These are phyloP conservation scores for Miichthys miiuy DNA, from an alignment of 2,797 vertebrate genomes.

Conservation along the genomic window DNA sequence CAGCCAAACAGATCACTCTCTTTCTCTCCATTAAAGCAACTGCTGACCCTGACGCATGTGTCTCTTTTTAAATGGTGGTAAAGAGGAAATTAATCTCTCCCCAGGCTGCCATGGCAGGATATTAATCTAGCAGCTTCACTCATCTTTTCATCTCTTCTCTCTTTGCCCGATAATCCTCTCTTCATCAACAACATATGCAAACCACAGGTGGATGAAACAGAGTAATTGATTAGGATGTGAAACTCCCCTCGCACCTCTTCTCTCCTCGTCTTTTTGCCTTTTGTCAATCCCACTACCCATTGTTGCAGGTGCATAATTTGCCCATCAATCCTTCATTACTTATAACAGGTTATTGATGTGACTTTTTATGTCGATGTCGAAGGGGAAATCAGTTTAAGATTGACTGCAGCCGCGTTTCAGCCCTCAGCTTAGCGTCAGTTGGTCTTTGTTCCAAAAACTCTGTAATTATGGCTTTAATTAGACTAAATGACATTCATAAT, in stretches of 20 bases:
- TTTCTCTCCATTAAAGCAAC: conserved; percentile 57
- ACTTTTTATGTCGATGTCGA: conserved; percentile 22
- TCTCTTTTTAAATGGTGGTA: conserved; percentile 72
- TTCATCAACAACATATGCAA: conserved; percentile 77
- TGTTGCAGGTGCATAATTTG: conserved; percentile 35
- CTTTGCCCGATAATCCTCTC: conserved; percentile 74
- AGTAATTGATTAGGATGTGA: conserved; percentile 65
- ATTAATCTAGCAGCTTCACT: conserved; percentile 83
- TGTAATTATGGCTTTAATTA: conserved; percentile 56
- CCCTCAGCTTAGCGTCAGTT: conserved; percentile 27
- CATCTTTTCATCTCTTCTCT: conserved; percentile 73
- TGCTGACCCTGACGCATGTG: conserved; percentile 42
- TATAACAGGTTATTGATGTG: conserved; percentile 33
- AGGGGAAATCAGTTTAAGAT: conserved; percentile 27
- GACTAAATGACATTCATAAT: conserved; percentile 61
- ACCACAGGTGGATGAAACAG: conserved; percentile 66
- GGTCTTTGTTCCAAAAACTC: conserved; percentile 21
- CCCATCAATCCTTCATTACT: conserved; percentile 23
- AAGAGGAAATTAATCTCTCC: conserved; percentile 84
- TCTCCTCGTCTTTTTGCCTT: conserved; percentile 13
- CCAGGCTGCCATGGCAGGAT: conserved; percentile 78
- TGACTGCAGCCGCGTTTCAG: conserved; percentile 21
- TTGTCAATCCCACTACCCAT: conserved; percentile 27
- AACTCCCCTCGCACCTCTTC: conserved; percentile 43
- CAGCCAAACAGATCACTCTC: conserved; percentile 39